These are phyloP conservation scores for Athalia cordata DNA, from an alignment of 2,888 invertebrate genomes.

Conservation along the genomic window DNA sequence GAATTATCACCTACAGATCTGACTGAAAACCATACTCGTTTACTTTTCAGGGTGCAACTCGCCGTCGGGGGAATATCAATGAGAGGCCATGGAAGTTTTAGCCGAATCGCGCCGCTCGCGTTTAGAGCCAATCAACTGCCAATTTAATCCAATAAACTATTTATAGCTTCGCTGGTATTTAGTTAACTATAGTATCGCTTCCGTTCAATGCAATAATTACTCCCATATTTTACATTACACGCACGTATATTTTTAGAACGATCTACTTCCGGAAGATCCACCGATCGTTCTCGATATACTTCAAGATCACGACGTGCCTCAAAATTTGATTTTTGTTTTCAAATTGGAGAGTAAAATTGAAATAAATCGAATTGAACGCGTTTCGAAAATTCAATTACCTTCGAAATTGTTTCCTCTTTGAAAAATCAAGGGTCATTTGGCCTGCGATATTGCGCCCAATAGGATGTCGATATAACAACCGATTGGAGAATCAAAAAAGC, in stretches of 20 bases:
- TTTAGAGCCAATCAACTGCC: slow-evolving; percentile 26
- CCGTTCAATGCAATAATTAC: background rate
- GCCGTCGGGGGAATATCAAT: slow-evolving; percentile 4
- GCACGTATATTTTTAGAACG: background rate
- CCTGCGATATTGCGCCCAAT: too few species aligned
- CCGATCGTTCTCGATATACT: too few species aligned
- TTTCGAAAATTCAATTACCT: too few species aligned
- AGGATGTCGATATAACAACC: too few species aligned
- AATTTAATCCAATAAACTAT: slow-evolving; percentile 46
- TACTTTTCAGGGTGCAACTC: background rate
- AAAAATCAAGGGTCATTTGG: too few species aligned
- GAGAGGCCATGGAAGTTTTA: slow-evolving; percentile 12
- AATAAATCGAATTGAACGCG: too few species aligned
- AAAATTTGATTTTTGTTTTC: too few species aligned
- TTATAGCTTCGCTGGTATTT: slow-evolving; percentile 17
- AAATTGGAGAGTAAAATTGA: too few species aligned
- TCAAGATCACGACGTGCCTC: too few species aligned
- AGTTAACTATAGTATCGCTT: background rate
- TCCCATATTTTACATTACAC: background rate
- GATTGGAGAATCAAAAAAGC: too few species aligned
- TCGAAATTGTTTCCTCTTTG: too few species aligned
- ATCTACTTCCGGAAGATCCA: background rate
- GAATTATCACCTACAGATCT: background rate
- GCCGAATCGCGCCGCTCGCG: background rate
- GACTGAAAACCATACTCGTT: slow-evolving; percentile 7